Evolutionary conservation across 2,113 vertebrate species (phyloP).

Genomic region (Carassius carassius): DNA sequence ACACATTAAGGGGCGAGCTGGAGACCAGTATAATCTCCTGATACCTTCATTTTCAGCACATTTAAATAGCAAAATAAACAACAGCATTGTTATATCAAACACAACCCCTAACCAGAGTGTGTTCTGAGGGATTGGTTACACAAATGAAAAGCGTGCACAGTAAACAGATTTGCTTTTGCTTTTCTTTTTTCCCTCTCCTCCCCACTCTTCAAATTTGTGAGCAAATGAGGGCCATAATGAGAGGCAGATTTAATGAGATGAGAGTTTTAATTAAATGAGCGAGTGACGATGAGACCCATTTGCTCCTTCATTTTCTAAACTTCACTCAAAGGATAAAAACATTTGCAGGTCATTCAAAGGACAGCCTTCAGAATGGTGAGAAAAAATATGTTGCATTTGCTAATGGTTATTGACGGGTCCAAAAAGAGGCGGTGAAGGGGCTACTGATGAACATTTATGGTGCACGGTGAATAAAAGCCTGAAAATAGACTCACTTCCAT

Average conservation of each 20-base stretch:
- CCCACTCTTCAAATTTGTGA: constrained; percentile 64
- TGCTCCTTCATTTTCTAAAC: constrained; percentile 45
- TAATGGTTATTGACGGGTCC: constrained; percentile 37
- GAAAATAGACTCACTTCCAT: constrained; percentile 16
- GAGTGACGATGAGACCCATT: constrained; percentile 66
- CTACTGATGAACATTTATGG: constrained; percentile 22
- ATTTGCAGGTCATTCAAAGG: constrained; percentile 61
- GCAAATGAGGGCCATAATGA: constrained; percentile 73
- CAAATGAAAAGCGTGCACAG: constrained; percentile 74
- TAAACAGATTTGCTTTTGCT: constrained; percentile 72
- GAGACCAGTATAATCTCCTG: constrained; percentile 74
- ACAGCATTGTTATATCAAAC: constrained; percentile 69
- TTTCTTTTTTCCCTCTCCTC: constrained; percentile 29
- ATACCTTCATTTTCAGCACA: constrained; percentile 74
- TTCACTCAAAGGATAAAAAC: constrained; percentile 55
- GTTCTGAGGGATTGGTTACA: constrained; percentile 72
- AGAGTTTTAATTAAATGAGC: constrained; percentile 75
- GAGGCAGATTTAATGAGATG: constrained; percentile 74
- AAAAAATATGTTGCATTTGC: constrained; percentile 27
- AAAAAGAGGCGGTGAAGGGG: constrained; percentile 6
- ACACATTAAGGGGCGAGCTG: constrained; percentile 79
- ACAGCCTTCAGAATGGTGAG: constrained; percentile 45
- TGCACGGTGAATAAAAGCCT: neutral
- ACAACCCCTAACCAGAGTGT: constrained; percentile 67
- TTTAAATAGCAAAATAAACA: constrained; percentile 78